Base-by-base conservation (phyloP, 2,113 vertebrate genomes). In the Tetraodon nigroviridis region DNA sequence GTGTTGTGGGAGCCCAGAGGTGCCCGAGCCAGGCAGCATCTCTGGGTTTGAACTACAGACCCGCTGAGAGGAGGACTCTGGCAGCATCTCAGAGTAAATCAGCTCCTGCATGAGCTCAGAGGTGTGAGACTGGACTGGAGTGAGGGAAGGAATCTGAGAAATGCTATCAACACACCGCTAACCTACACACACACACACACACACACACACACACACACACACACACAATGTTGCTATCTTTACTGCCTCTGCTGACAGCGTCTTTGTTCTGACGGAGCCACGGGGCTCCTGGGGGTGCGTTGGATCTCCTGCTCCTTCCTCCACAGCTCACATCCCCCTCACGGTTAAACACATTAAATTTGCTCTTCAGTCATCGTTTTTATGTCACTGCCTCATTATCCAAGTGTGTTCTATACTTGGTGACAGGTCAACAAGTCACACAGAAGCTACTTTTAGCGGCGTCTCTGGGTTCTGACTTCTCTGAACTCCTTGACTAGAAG, bases 381-480 rank as follows among this genome's bases (percentile, higher is more conserved):
- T 8, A 8, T 0, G 4, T 58, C 1, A 29, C n/a, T 62, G 52
- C 18, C 41, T 17, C 42, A 14, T 67, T 18, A 44, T 45, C 61
- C 37, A 67, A 32, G 56, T 70, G 37, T 62, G 22, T 27, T 49
- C 48, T 79, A 69, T 74, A 76, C 18, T 64, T 76, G 68, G 50
- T 41, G n/a, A 29, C 46, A 61, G 47, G 52, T 68, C 48, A 60
- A 29, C 20, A 27, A 6, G 45, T 62, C 56, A 67, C 1, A 1
- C 10, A 10, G 32, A 10, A 51, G 52, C 58, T 61, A 49, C 20
- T 24, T 51, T 21, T 49, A 20, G n/a, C 3, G 13, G 11, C 4
- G 2, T 51, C 20, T 24, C 32, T 37, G 32, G 8, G 7, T 10
- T 11, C 32, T 37, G 32, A 37, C 32, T 37, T 37, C 7, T 37